These are phyloP conservation scores for Cygnus buccinator DNA, from an alignment of 2,113 vertebrate genomes.

Conservation along the genomic window DNA sequence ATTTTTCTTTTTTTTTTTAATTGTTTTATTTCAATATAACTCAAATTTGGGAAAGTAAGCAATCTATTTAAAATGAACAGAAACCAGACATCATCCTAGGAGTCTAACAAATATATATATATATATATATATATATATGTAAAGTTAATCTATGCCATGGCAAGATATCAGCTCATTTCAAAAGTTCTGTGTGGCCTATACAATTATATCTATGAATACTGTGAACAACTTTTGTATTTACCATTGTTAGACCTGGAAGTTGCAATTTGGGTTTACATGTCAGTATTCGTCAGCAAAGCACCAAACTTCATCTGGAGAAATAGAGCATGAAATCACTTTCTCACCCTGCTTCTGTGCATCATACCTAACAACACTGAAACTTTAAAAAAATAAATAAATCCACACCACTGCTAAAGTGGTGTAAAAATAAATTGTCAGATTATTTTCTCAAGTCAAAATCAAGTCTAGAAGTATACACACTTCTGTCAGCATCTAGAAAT, in stretches of 20 bases:
- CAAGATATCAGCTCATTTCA: neutral
- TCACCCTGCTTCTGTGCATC: conserved; percentile 56
- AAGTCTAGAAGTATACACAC: conserved; percentile 9
- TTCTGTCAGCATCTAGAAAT: conserved; percentile 10
- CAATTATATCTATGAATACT: neutral
- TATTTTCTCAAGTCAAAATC: conserved; percentile 68
- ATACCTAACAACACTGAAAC: conserved; percentile 63
- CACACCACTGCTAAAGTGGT: conserved; percentile 53
- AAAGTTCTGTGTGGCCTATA: neutral
- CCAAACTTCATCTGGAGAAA: conserved; percentile 68
- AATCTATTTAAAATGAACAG: neutral
- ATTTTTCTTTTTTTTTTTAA: neutral
- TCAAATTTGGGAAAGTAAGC: neutral
- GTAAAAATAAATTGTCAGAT: conserved; percentile 62
- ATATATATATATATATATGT: too few relatives aligned
- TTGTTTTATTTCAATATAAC: neutral
- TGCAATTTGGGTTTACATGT: conserved; percentile 35
- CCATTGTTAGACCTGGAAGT: conserved; percentile 17
- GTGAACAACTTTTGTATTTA: conserved; percentile 16
- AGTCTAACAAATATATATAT: neutral
- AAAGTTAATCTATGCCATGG: neutral
- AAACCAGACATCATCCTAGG: neutral
- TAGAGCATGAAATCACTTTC: conserved; percentile 74
- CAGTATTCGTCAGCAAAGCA: conserved; percentile 41
- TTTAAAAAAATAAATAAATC: neutral